Base-by-base conservation (phyloP, 2,797 vertebrate species). In the Meda fulgida region DNA sequence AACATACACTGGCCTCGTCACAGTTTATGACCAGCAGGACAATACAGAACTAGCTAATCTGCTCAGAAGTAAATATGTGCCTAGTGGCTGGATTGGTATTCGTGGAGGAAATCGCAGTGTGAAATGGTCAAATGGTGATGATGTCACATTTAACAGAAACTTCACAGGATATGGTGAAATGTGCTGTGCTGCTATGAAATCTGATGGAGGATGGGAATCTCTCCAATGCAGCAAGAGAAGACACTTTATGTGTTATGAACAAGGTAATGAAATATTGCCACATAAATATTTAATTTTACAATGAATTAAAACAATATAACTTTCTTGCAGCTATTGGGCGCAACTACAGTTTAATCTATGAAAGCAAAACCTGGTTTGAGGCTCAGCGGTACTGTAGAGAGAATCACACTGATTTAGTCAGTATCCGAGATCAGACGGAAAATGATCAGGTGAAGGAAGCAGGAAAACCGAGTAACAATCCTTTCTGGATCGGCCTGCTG, bases 401-500 rank as follows among this genome's bases (percentile, higher is more conserved):
- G 11, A 0, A 66, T 19, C 11, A 10, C 38, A 5, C 0, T 7
- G 83, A 92, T 29, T 86, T 94, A 83, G 90, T 88, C 55, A 92
- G 76, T 31, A 91, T 93, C 78, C 31, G 0, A 7, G 4, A 66
- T 1, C 0, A 7, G 0, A 0, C 0, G 0, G 53, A 91, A 78
- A 86, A 92, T 23, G 0, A 76, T 0, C 0, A 9, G 0, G 88
- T 90, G 34, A 76, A 29, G 36, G 0, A 21, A 0, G 0, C 14
- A 6, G 14, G 0, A 1, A 0, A 0, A 0, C 11, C 9, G 0
- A 0, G 0, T 9, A 76, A 0, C 9, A 72, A 0, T 0, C 2
- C 71, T 29, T 89, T 91, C 84, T 94, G 93, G 94, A 93, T 92
- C 48, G 92, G 91, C 78, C 86, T 92, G 46, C 0, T 90, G 77